phyloP scores from a whole-genome alignment of 2,113 vertebrate species.

The Oreochromis tanganicae region DNA sequence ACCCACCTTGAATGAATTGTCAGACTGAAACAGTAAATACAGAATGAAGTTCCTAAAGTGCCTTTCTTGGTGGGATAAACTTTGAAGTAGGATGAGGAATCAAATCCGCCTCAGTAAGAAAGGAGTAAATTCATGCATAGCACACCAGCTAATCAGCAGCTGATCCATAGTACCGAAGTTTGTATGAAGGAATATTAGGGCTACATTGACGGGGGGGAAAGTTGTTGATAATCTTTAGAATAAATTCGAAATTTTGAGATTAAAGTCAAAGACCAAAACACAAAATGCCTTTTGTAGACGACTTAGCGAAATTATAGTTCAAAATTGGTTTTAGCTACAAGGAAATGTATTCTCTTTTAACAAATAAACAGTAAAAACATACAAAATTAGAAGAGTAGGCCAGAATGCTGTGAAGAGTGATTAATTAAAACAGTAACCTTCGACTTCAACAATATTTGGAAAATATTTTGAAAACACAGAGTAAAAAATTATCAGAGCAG shows the following conservation, averaged over 20 bases:
- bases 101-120: neutral
- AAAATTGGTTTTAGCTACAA: neutral
- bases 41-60: neutral
- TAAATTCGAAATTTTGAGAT: neutral
- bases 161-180: neutral
- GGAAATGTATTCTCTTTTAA: neutral
- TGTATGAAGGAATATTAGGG: neutral
- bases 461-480: neutral
- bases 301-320: neutral
- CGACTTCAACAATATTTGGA: neutral
- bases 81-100: neutral
- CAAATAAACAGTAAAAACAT: neutral
- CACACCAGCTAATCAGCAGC: neutral
- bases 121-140: neutral
- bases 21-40: neutral
- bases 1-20: neutral
- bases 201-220: rapidly evolving
- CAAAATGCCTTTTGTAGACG: neutral
- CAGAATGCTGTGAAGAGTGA: neutral
- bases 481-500: neutral
- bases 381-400: neutral
- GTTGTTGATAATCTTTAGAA: neutral
- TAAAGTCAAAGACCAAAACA: neutral
- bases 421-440: neutral
- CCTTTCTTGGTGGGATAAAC: neutral